These are phyloP conservation scores for Cygnus buccinator DNA, from an alignment of 2,113 vertebrate species.

Conservation along the genomic window DNA sequence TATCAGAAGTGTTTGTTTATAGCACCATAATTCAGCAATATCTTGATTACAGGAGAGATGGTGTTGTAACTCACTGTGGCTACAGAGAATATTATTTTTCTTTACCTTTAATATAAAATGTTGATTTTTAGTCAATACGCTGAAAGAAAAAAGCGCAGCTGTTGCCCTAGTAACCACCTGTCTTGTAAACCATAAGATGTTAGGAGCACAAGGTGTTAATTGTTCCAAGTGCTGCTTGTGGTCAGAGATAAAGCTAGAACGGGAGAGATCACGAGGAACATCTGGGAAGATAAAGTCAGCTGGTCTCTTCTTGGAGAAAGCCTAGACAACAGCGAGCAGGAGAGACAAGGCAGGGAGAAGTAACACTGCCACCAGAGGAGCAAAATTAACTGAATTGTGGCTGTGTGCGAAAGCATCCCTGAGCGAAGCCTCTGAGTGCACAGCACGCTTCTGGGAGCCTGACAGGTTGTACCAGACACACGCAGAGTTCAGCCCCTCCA, in stretches of 20 bases:
- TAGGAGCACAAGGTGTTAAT: conserved; percentile 62
- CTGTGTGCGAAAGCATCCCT: background rate
- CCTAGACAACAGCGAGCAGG: background rate
- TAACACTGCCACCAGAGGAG: background rate
- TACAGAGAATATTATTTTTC: conserved; percentile 64
- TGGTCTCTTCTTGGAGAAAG: background rate
- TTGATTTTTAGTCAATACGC: conserved; percentile 65
- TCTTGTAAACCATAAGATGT: conserved; percentile 37
- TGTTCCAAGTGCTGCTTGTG: conserved; percentile 45
- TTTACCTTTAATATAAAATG: conserved; percentile 63
- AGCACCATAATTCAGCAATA: conserved; percentile 71
- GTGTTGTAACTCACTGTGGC: conserved; percentile 55
- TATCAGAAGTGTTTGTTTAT: conserved; percentile 73
- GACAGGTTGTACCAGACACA: accelerated
- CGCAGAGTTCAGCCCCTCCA: background rate
- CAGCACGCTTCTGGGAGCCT: background rate
- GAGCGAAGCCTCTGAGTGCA: background rate
- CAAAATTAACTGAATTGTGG: background rate
- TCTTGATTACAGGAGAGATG: conserved; percentile 67
- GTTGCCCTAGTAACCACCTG: conserved; percentile 63
- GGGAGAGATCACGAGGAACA: conserved; percentile 26
- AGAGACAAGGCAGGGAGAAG: background rate
- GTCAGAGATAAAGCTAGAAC: conserved; percentile 30
- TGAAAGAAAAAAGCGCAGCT: conserved; percentile 28
- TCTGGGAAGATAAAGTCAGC: conserved; percentile 36